Evolutionary conservation across 2,797 vertebrate genomes (phyloP).

Genomic region (Cirrhinus mrigala): DNA sequence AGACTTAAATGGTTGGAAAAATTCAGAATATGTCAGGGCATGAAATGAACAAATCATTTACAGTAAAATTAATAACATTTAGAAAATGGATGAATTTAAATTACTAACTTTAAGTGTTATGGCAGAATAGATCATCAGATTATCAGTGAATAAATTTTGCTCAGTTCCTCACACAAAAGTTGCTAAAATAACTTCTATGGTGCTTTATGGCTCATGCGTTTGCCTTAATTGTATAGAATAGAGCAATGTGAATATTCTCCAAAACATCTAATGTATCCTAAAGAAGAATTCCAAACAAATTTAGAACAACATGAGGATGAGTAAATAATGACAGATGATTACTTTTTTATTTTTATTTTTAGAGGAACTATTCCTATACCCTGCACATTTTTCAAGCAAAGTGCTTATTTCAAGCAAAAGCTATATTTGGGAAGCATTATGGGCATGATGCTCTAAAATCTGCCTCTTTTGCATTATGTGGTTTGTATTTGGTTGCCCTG

Average conservation of each 20-base stretch:
- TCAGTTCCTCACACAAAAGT: background rate
- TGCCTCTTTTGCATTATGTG: constrained; percentile 30
- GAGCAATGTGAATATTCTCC: background rate
- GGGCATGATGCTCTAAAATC: constrained; percentile 30
- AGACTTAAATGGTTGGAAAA: background rate
- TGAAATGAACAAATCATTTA: too few species aligned
- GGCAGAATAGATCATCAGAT: background rate
- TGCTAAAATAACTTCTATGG: background rate
- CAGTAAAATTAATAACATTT: background rate
- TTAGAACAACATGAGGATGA: background rate
- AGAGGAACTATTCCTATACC: constrained; percentile 1
- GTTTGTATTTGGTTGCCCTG: constrained; percentile 18
- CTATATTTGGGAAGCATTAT: constrained; percentile 42
- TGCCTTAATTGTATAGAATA: background rate
- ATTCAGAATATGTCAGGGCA: background rate
- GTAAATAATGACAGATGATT: background rate
- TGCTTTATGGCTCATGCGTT: background rate
- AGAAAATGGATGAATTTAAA: background rate
- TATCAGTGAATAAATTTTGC: background rate
- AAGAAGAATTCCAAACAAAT: background rate
- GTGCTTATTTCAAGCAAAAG: constrained; percentile 23
- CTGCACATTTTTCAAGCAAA: constrained; percentile 13
- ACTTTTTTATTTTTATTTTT: background rate
- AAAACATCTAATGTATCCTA: background rate
- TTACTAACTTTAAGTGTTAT: background rate